Conservation (phyloP, 2,113 vertebrate species). For the Motacilla alba region DNA sequence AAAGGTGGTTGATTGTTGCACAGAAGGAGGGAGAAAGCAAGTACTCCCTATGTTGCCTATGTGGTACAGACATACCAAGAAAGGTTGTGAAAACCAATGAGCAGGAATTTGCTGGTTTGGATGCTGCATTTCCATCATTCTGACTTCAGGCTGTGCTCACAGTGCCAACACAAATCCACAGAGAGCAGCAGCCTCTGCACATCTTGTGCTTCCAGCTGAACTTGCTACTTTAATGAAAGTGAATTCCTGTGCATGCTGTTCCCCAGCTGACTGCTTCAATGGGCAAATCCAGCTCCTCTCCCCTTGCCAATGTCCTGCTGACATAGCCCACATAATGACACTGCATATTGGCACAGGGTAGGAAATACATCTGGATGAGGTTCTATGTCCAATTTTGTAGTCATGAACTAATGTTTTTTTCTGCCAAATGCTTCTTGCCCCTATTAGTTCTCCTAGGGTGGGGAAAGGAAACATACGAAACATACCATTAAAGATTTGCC, state of each 20-base stretch:
- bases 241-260: not conserved
- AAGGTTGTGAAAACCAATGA: not conserved
- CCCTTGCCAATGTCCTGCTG: not conserved
- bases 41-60: not conserved
- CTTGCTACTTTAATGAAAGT: not conserved
- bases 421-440: not conserved
- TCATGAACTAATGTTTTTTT: not conserved
- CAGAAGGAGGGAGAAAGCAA: not conserved
- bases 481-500: not conserved
- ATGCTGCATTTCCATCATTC: not conserved
- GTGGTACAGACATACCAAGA: not conserved
- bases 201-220: not conserved
- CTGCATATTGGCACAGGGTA: not conserved
- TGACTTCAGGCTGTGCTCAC: not conserved
- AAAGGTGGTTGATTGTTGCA: not conserved
- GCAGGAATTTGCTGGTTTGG: not conserved
- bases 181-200: not conserved
- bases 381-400: not conserved
- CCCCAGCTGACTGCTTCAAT: not conserved
- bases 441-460: not conserved
- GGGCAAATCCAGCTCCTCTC: not conserved
- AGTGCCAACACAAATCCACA: not conserved
- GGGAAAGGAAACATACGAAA: not conserved
- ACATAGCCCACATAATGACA: not conserved
- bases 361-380: not conserved